Percentiles rank a stretch among this genome's conserved stretches.
Conservation (phyloP, 2,888 invertebrate species). For the Ormyrus thymus region DNA sequence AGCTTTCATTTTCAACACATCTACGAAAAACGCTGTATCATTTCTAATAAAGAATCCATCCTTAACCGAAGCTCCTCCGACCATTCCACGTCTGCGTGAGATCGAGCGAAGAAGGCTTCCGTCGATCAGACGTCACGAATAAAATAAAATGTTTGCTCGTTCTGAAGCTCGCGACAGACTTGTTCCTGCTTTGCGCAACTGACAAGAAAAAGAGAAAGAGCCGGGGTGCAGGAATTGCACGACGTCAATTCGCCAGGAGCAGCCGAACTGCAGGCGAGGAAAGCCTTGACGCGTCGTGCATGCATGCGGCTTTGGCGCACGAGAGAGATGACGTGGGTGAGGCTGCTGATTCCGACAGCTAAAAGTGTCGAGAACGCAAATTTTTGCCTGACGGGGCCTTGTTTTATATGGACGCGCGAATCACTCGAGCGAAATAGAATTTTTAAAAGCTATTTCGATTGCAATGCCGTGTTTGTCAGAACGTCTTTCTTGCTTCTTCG, state of each 20-base stretch:
- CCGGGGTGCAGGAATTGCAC: neutral
- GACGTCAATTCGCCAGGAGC: neutral
- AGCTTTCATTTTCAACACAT: no score
- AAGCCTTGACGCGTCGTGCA: neutral
- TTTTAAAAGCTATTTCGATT: neutral
- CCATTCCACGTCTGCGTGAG: neutral
- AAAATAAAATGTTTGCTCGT: neutral
- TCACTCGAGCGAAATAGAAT: neutral
- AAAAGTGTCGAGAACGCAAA: neutral
- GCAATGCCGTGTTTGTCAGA: no score
- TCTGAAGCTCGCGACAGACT: neutral
- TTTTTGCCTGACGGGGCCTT: neutral
- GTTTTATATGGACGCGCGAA: neutral
- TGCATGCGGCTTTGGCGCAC: neutral
- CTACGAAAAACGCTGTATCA: no score
- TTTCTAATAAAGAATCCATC: no score
- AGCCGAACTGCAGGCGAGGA: neutral
- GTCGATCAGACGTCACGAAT: conserved; percentile 5
- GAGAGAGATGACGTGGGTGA: neutral
- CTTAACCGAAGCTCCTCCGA: no score
- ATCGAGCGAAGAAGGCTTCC: neutral
- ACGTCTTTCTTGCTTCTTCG: no score
- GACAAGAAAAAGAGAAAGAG: conserved; percentile 8
- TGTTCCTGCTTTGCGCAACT: no score
- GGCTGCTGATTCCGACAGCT: no score